Evolutionary conservation across 2,113 vertebrate species (phyloP), one percentile per base, ranked within the genome.

Genomic region (Callopanchax toddi): DNA sequence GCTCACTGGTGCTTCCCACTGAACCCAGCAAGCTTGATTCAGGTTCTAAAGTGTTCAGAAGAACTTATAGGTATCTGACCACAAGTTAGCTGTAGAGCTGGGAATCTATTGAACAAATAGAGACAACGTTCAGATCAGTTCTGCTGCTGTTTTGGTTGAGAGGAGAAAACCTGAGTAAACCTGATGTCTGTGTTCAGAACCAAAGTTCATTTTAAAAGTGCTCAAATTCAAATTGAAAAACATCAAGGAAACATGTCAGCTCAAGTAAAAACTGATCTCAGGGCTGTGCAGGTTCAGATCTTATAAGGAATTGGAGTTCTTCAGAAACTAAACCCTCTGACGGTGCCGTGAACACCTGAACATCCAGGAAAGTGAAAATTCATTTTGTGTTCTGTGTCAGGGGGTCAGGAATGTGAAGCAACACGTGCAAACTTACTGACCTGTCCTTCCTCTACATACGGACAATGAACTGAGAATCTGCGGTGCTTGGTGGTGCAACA

Each of bases 1-100:
- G 32, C 37, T 67, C 37, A 44, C n/a, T 23, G 82, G 82, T 86
- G 82, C 79, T 84, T 78, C 63, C 64, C 13, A 45, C 12, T 63
- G 61, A 68, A 77, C 56, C 66, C 50, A 72, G 53, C 16, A 12
- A 53, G 57, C 55, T 40, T 15, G 53, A 59, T 49, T 55, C 49
- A 63, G 49, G 60, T 58, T 36, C 40, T 16, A 5, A 32, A n/a
- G 59, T 63, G 36, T 67, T 72, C 65, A 16, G 37, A 77, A 45
- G 53, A 76, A 79, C 42, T 59, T 63, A 59, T 3, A 54, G 60
- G 55, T 44, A 26, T 29, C 23, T 70, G 32, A 53, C 40, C 29
- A 15, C 32, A 62, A 45, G 26, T 67, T 66, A 43, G 44, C 10
- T 48, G 42, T 65, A 20, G 32, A 57, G 68, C 23, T 68, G 37